phyloP scores from a whole-genome alignment of 2,888 invertebrate species.

The Eupithecia subumbrata region DNA sequence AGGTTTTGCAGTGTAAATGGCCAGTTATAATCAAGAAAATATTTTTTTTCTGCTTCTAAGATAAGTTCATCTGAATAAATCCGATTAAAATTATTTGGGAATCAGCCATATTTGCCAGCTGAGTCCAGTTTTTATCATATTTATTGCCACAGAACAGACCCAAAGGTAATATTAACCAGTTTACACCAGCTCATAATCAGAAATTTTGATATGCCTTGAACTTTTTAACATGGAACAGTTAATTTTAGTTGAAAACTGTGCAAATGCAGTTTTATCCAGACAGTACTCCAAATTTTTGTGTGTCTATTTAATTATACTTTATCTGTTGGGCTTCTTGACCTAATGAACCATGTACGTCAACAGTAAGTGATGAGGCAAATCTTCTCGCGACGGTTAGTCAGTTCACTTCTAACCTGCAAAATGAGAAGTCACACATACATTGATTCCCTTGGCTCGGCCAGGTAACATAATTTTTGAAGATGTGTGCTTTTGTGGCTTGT shows the following conservation, averaged over 20 bases:
- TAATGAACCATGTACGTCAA: slow-evolving; percentile 79
- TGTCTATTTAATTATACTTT: slow-evolving; percentile 19
- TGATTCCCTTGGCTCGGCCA: slow-evolving; percentile 79
- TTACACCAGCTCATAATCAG: slow-evolving; percentile 38
- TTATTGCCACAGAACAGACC: slow-evolving; percentile 23
- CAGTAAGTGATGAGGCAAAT: slow-evolving; percentile 82
- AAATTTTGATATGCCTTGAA: slow-evolving; percentile 52
- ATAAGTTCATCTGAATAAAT: slow-evolving; percentile 1
- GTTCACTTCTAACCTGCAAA: slow-evolving; percentile 75
- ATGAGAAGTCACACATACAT: slow-evolving; percentile 81
- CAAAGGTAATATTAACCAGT: slow-evolving; percentile 42
- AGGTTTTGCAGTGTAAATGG: slow-evolving; percentile 4
- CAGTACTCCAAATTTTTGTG: slow-evolving; percentile 22
- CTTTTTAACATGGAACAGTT: slow-evolving; percentile 48
- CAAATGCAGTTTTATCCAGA: slow-evolving; percentile 47
- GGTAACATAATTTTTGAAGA: slow-evolving; percentile 64
- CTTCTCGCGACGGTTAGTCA: slow-evolving; percentile 72
- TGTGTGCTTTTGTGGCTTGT: slow-evolving; percentile 52
- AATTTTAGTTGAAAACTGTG: slow-evolving; percentile 39
- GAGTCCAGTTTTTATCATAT: not conserved
- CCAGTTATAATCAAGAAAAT: not conserved
- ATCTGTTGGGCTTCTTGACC: slow-evolving; percentile 53
- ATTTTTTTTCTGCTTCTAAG: not conserved
- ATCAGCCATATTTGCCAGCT: not conserved
- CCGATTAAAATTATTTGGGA: not conserved